These are phyloP conservation scores for Percina caprodes DNA, from an alignment of 2,113 vertebrate genomes.

Conservation along the genomic window DNA sequence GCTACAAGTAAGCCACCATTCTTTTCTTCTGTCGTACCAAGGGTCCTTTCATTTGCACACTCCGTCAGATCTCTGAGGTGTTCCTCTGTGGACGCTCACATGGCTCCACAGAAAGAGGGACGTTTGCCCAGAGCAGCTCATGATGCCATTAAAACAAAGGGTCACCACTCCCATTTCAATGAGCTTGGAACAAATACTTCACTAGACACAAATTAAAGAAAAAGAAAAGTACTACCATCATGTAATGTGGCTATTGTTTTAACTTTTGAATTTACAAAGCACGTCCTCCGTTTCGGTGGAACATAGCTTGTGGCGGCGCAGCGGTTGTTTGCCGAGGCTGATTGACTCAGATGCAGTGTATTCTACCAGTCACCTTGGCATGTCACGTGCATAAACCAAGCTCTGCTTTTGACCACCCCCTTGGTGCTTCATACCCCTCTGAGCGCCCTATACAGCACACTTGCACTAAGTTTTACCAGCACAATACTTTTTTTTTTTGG, in stretches of 20 bases:
- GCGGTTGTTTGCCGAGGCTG: slow-evolving; percentile 11
- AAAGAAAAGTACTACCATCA: not conserved
- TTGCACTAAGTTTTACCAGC: slow-evolving; percentile 11
- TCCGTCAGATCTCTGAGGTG: slow-evolving; percentile 68
- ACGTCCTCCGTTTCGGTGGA: not conserved
- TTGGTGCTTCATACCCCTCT: not conserved
- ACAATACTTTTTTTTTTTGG: slow-evolving; percentile 37
- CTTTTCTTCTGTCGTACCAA: slow-evolving; percentile 44
- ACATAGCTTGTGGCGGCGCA: slow-evolving; percentile 16
- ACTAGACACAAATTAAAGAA: slow-evolving; percentile 8
- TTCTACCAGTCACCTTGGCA: slow-evolving; percentile 43
- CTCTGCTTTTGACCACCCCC: slow-evolving; percentile 56
- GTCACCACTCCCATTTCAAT: slow-evolving; percentile 32
- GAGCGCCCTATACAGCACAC: not conserved
- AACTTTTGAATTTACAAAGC: not conserved
- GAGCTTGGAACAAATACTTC: slow-evolving; percentile 46
- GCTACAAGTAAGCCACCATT: slow-evolving; percentile 66
- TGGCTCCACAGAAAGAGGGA: slow-evolving; percentile 50
- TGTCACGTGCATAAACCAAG: slow-evolving; percentile 62
- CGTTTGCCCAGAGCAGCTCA: slow-evolving; percentile 51
- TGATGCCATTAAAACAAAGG: slow-evolving; percentile 52
- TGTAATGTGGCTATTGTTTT: not conserved
- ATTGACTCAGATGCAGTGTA: slow-evolving; percentile 53
- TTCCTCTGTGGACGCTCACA: slow-evolving; percentile 63
- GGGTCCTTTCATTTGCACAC: slow-evolving; percentile 63